Percentiles rank a stretch among this genome's conserved stretches.
Conservation (phyloP, 2,797 vertebrate genomes). For the Anguilla megastoma region DNA sequence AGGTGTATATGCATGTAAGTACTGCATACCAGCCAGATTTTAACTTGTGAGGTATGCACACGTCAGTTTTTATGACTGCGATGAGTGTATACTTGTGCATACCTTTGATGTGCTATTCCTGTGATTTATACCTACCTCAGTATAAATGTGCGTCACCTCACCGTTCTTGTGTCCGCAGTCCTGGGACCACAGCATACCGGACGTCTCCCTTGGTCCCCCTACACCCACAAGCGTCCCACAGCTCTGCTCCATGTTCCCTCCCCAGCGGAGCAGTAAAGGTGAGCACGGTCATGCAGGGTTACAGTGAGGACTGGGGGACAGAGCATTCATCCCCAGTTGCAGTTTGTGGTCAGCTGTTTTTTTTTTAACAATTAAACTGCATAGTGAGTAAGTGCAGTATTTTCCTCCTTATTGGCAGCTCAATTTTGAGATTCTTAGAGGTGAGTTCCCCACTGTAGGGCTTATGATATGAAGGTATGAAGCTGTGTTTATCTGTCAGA, state of each 20-base stretch:
- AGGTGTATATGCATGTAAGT: not conserved
- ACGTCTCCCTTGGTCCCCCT: constrained; percentile 59
- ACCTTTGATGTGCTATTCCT: not conserved
- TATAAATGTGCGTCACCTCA: constrained; percentile 24
- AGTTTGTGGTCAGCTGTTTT: not conserved
- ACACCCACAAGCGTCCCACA: constrained; percentile 64
- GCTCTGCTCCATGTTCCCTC: constrained; percentile 65
- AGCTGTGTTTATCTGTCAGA: not conserved
- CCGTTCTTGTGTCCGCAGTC: constrained; percentile 51
- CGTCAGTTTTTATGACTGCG: not conserved
- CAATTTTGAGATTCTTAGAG: not conserved
- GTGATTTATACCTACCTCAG: not conserved
- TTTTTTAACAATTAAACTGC: not conserved
- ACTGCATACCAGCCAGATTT: not conserved
- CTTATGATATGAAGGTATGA: not conserved
- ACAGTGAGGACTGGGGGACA: not conserved
- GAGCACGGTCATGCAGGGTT: constrained; percentile 18
- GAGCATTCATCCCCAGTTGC: not conserved
- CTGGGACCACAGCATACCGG: constrained; percentile 67
- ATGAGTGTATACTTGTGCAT: no score
- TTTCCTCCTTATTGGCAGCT: not conserved
- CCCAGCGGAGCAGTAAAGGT: constrained; percentile 84
- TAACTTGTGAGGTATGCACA: not conserved
- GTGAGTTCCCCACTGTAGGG: not conserved
- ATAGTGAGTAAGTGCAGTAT: not conserved